Conservation (phyloP, 2,888 invertebrate genomes). For the Meloe dianella region DNA sequence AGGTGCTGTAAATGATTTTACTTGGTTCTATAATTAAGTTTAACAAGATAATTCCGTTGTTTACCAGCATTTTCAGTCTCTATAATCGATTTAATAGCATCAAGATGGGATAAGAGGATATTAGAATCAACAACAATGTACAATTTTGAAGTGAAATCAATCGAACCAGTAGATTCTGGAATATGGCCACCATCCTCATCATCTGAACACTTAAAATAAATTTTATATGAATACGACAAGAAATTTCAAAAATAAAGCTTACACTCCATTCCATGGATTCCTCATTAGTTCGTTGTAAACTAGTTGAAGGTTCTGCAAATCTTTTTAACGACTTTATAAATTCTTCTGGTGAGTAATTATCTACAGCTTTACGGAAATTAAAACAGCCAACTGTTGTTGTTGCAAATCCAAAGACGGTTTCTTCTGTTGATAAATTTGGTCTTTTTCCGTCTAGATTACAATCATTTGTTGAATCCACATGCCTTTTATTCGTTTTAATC, state of each 20-base stretch:
- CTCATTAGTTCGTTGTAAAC: not conserved
- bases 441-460: not conserved
- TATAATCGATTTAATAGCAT: slow-evolving; percentile 54
- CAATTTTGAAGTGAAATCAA: slow-evolving; percentile 36
- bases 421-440: not conserved
- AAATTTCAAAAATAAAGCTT: not conserved
- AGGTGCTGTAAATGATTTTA: slow-evolving; percentile 40
- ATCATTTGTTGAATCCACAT: not conserved
- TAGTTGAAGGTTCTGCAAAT: not conserved
- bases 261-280: not conserved
- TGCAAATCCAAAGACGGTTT: not conserved
- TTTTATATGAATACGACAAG: not conserved
- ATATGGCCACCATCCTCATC: slow-evolving; percentile 1
- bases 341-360: not conserved
- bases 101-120: slow-evolving; percentile 58
- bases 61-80: slow-evolving; percentile 40
- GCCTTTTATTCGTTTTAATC: not conserved
- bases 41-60: not conserved
- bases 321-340: not conserved
- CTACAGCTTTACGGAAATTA: not conserved
- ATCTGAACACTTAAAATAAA: slow-evolving; percentile 15
- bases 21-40: not conserved
- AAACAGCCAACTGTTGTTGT: not conserved
- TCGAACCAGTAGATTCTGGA: not conserved
- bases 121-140: slow-evolving; percentile 63